Evolutionary conservation across 1,140 invertebrate species (phyloP), one percentile per base, ranked within the genome.

Genomic region (Chironomus tepperi): DNA sequence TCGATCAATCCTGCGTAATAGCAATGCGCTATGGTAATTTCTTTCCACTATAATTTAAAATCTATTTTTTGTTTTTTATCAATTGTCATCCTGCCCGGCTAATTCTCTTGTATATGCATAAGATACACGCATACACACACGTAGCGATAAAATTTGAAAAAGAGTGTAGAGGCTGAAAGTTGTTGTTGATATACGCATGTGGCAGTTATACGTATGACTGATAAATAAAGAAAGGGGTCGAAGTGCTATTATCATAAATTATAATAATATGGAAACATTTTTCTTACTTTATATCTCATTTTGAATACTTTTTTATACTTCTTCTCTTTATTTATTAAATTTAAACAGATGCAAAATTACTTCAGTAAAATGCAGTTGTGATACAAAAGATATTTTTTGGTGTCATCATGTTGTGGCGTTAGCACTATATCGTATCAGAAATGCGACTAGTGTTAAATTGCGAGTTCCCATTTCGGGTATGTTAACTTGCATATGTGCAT

Each of bases 351-450:
- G 91, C 82, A 93, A 95, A 83, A 96, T 97, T 79, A 94, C 94
- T 8, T 93, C 92, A 7, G 94, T 94, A 78, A 93, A 89, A 75
- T 97, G 94, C 86, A 94, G 91, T 77, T 96, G 94, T 86, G 91
- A 92, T 78, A 90, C 90, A 75, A 88, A 88, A 76, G 91, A 94
- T 80, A 93, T 94, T 78, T 93, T 93, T 83, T 97, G 94, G 94
- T 97, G 95, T 85, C 90, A 93, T 79, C 95, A 97, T 83, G 91
- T 96, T 72, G 94, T 96, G 21, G 94, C 95, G 42, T 85, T 96
- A 73, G 93, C 93, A 75, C 84, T 97, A 43, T 93, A 93, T 83
- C 85, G 95, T 79, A 95, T 97, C 80, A 85, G 93, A 79, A 93
- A 95, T 85, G 89, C 92, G 70, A 87, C 91, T 77, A 88, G 85